Base-by-base conservation (phyloP, 1,140 invertebrate species). In the Heliconius himera region DNA sequence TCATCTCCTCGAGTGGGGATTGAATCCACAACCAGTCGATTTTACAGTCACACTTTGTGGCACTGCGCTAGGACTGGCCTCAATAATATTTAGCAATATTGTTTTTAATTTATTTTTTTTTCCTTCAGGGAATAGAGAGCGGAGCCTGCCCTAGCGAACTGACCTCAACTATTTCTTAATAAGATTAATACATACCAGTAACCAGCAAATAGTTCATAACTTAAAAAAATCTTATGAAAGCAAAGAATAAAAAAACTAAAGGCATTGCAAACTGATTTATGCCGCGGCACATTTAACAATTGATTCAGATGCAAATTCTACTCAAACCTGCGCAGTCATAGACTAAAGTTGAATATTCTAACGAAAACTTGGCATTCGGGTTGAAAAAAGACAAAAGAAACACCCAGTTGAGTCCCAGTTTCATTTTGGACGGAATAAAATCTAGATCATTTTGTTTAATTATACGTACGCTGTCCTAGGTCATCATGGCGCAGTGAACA, bases 241-340 rank as follows among this genome's bases (percentile, higher is more conserved):
- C 56, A 66, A 66, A 9, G 22, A 66, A 29, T 16, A 66, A 66
- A 66, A n/a, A 66, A 29, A 26, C 22, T 29, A 26, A 29, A 29
- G 13, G 11, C 22, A 13, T 66, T 66, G 22, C 26, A 66, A 66
- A 9, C 26, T n/a, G 49, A 66, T 29, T 66, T 66, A 66, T 66
- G 60, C 26, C 60, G 60, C 60, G 60, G 60, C 60, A 66, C 60
- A 66, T 66, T 66, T 66, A 66, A 66, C 60, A 66, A 66, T 66
- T 66, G 60, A 66, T 66, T 66, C 60, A 66, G 60, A 66, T 66
- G 60, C 60, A 66, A 66, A 66, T 66, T 66, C 26, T 3, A 66
- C 22, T 26, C 22, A 66, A 66, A 66, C 60, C 60, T 16, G 60
- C 60, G 60, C 60, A 66, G 60, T 66, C 60, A 66, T 66, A 66